Base-by-base conservation (phyloP, 2,113 vertebrate genomes). In the Illadopsis cleaveri region DNA sequence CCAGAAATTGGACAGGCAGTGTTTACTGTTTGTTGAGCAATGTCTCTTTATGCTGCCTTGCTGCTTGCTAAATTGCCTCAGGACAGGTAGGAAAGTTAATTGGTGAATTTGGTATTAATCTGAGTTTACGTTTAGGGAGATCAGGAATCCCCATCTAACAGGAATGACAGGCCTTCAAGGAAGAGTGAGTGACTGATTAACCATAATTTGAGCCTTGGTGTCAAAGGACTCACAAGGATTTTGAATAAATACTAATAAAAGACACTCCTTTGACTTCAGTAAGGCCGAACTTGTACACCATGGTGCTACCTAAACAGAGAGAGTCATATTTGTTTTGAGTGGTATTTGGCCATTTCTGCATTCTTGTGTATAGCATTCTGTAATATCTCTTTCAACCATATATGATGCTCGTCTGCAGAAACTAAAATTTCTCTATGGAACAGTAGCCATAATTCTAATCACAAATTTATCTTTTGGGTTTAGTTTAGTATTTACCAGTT, bases 401-500 rank as follows among this genome's bases (percentile, higher is more conserved):
- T 13, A 38, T 40, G 56, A 94, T 47, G 23, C 1, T 66, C 82
- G 11, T 72, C 93, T 84, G 45, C 31, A 97, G 53, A 94, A 79
- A 65, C 9, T 13, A 30, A 42, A 83, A 72, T 60, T 91, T 81
- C 14, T 90, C 15, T 33, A 66, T 40, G 19, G 42, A 91, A 72
- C 38, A 15, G 40, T 53, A 89, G 50, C 84, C 66, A 4, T 51
- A 76, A 68, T 19, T 72, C 77, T 90, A 85, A 86, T 86, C 12
- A 66, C 37, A 54, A 28, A 71, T 88, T 83, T 91, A 76, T 92
- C 40, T 92, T 88, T 54, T 56, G 16, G 38, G 42, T 78, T 73
- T 37, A n/a, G 31, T 89, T 95, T 82, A 71, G 81, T 86, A 70
- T 94, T 92, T 94, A 96, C 71, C 72, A 88, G 86, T 48, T 87